A percentile compares a stretch with the other conserved stretches of the same genome.
These are phyloP conservation scores for Ranitomeya variabilis DNA, from an alignment of 2,113 vertebrate genomes.

Conservation along the genomic window DNA sequence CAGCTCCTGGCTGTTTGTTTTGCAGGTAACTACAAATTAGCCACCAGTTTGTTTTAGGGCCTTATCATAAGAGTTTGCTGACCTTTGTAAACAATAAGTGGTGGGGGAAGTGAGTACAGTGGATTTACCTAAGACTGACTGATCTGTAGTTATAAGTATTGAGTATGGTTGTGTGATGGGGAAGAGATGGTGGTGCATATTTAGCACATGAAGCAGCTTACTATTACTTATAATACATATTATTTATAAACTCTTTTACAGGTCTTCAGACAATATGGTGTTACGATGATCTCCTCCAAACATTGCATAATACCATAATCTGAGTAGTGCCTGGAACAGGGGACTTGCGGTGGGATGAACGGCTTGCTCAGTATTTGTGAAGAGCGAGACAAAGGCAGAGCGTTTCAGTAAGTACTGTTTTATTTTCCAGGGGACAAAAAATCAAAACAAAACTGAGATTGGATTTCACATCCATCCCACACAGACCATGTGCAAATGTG, in stretches of 20 bases:
- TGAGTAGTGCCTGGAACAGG: constrained; percentile 15
- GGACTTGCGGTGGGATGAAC: constrained; percentile 40
- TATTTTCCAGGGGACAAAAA: neutral
- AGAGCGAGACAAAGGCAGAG: constrained; percentile 17
- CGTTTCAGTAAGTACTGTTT: constrained; percentile 30
- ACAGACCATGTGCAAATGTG: neutral
- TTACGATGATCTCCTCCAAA: neutral
- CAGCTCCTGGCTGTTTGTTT: no score
- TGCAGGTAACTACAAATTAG: no score
- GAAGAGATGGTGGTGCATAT: no score
- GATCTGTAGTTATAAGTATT: no score
- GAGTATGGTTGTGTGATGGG: no score
- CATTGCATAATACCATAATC: neutral
- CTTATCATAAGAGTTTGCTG: no score
- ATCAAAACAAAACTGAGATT: neutral
- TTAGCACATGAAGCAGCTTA: no score
- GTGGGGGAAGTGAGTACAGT: no score
- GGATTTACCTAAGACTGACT: no score
- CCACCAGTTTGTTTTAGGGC: no score
- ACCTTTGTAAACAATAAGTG: no score
- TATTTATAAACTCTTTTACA: neutral
- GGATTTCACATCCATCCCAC: neutral
- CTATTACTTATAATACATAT: neutral
- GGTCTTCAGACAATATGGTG: neutral
- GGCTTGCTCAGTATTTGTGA: constrained; percentile 15